phyloP scores from a whole-genome alignment of 2,113 vertebrate species.

The Carassius gibelio region DNA sequence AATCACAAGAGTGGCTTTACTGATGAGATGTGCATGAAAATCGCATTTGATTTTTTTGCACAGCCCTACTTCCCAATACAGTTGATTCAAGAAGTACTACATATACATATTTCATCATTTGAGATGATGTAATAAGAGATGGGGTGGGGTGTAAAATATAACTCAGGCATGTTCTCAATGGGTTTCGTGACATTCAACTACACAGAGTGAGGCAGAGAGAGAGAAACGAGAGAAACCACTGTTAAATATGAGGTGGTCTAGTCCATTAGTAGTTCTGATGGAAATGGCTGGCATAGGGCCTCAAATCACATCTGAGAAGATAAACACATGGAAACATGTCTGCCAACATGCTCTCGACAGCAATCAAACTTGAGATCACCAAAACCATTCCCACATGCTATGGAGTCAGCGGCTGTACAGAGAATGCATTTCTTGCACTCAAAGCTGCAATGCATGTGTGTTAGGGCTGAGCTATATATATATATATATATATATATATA shows the following conservation, averaged over 20 bases:
- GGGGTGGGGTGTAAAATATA: background rate
- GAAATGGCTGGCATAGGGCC: constrained; percentile 8
- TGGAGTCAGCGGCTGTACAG: background rate
- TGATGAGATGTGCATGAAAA: too few species aligned
- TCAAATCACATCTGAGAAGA: constrained; percentile 1
- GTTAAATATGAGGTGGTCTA: background rate
- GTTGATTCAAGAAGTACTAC: too few species aligned
- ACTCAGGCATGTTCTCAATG: background rate
- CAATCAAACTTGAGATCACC: background rate
- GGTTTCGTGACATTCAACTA: background rate
- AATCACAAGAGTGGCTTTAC: too few species aligned
- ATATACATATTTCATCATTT: too few species aligned
- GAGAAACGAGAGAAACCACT: background rate
- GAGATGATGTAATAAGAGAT: background rate
- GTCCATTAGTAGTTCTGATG: background rate
- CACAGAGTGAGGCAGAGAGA: background rate
- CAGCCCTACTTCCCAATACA: too few species aligned
- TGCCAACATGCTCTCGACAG: constrained; percentile 2
- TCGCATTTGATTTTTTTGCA: too few species aligned
- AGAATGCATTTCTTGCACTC: constrained; percentile 20
- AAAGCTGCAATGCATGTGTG: background rate
- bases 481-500: too few species aligned
- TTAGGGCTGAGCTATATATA: too few species aligned
- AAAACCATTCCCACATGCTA: constrained; percentile 7
- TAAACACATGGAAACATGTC: constrained; percentile 16